These are phyloP conservation scores for Pseudomyrmex concolor DNA, from an alignment of 1,140 invertebrate species.

Conservation along the genomic window DNA sequence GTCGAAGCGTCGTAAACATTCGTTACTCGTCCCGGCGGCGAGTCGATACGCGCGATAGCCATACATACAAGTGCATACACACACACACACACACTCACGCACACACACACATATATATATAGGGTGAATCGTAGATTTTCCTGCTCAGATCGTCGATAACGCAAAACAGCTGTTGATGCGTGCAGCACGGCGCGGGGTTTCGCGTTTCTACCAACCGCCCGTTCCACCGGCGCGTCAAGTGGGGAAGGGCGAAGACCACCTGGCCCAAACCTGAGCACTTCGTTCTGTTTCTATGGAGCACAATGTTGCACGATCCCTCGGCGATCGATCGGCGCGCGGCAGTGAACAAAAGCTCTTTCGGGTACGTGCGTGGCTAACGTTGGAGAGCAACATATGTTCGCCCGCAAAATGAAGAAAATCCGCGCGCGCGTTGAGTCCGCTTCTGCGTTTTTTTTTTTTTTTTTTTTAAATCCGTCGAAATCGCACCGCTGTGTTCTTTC, in stretches of 20 bases:
- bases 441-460: not conserved
- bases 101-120: no score
- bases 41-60: constrained; percentile 19
- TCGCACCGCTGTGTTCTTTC: not conserved
- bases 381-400: constrained; percentile 38
- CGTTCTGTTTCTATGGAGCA: constrained; percentile 58
- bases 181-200: constrained; percentile 39
- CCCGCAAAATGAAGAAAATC: constrained; percentile 30
- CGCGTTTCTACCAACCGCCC: constrained; percentile 56
- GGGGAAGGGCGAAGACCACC: constrained; percentile 58
- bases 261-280: constrained; percentile 54
- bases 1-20: constrained; percentile 37
- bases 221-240: constrained; percentile 44
- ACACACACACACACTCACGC: no score
- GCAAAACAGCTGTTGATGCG: constrained; percentile 59
- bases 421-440: not conserved
- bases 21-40: constrained; percentile 32
- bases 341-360: constrained; percentile 46
- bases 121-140: constrained; percentile 53
- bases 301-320: constrained; percentile 58
- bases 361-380: constrained; percentile 40
- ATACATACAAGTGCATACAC: no score
- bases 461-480: not conserved
- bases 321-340: constrained; percentile 48
- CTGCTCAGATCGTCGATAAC: constrained; percentile 52